Percentiles rank a stretch among this genome's conserved stretches.
Evolutionary conservation across 1,140 invertebrate genomes (phyloP).

Genomic region (Euwallacea similis): DNA sequence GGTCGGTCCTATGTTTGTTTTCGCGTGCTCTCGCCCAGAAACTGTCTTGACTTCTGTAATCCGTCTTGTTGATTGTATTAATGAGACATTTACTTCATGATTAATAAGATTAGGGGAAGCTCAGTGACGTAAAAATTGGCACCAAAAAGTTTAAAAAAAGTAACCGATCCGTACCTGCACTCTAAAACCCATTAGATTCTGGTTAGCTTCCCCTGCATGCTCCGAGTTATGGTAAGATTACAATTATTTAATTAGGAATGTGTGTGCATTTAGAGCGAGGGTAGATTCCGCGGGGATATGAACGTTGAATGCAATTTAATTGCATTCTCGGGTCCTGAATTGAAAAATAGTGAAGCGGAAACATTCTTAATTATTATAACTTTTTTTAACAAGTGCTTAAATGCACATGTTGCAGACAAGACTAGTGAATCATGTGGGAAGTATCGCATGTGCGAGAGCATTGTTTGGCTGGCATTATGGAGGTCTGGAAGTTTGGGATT

Average conservation of each 20-base stretch:
- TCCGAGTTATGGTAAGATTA: slow-evolving; percentile 35
- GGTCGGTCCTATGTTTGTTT: slow-evolving; percentile 19
- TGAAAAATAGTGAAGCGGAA: slow-evolving; percentile 30
- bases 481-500: too few relatives aligned
- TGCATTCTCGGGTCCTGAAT: slow-evolving; percentile 16
- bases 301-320: slow-evolving; percentile 33
- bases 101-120: too few relatives aligned
- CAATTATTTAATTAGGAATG: slow-evolving; percentile 36
- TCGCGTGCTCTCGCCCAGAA: slow-evolving; percentile 1
- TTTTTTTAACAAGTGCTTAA: slow-evolving; percentile 23
- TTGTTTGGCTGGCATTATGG: too few relatives aligned
- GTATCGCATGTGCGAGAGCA: too few relatives aligned
- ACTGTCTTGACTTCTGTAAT: slow-evolving; percentile 12
- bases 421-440: too few relatives aligned
- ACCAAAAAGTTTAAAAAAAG: background rate
- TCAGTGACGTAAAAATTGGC: too few relatives aligned
- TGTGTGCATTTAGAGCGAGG: slow-evolving; percentile 27
- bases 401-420: slow-evolving; percentile 18
- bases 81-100: background rate
- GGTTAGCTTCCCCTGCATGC: slow-evolving; percentile 23
- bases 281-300: slow-evolving; percentile 26
- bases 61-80: slow-evolving; percentile 13
- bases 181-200: slow-evolving; percentile 16
- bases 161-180: slow-evolving; percentile 13
- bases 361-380: slow-evolving; percentile 23